Conservation (phyloP, 1,140 invertebrate species). For the Drosophila bipectinata region DNA sequence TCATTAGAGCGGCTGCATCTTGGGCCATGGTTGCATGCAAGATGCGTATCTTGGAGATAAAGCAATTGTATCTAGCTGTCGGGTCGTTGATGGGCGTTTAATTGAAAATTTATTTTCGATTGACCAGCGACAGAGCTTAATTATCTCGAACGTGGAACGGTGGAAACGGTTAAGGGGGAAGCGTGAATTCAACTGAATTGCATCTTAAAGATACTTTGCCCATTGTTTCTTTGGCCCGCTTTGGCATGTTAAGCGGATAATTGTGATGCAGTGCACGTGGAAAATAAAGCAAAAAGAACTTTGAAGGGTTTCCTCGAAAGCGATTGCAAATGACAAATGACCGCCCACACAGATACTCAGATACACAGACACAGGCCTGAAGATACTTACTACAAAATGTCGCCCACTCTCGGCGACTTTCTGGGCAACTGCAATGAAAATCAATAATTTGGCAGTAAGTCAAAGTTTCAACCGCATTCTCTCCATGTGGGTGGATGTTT, state of each 20-base stretch:
- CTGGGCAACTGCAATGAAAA: constrained; percentile 47
- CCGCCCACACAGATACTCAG: constrained; percentile 14
- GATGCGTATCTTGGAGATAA: constrained; percentile 44
- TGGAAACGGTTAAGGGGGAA: background rate
- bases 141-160: constrained; percentile 38
- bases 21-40: constrained; percentile 3
- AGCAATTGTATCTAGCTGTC: constrained; percentile 58
- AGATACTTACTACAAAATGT: constrained; percentile 26
- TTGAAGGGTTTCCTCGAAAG: constrained; percentile 77
- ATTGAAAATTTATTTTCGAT: constrained; percentile 64
- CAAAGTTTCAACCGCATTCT: constrained; percentile 34
- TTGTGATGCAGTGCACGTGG: constrained; percentile 55
- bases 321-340: constrained; percentile 39
- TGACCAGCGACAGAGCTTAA: constrained; percentile 47
- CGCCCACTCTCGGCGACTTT: background rate
- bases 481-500: constrained; percentile 4
- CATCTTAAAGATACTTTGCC: constrained; percentile 78
- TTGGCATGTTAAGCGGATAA: constrained; percentile 76
- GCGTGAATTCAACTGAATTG: constrained; percentile 46
- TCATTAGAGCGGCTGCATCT: constrained; percentile 46
- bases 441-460: constrained; percentile 68
- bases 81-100: constrained; percentile 57
- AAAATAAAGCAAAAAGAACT: constrained; percentile 78
- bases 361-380: constrained; percentile 6
- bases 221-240: constrained; percentile 71